phyloP scores from a whole-genome alignment of 2,797 vertebrate genomes.

The Gallinago solitaria region DNA sequence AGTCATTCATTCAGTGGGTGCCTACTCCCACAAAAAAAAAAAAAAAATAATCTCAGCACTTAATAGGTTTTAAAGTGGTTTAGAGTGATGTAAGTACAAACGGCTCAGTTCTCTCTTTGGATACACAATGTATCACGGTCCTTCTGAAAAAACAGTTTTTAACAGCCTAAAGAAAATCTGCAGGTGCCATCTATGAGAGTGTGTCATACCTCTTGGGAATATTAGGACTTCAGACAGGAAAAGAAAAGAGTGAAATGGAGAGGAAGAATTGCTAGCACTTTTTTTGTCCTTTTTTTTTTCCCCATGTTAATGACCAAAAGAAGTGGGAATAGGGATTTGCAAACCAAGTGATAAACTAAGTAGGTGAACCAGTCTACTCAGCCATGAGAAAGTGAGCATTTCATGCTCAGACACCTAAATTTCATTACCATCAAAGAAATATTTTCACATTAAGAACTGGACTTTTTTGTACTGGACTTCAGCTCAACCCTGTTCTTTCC shows the following conservation, averaged over 20 bases:
- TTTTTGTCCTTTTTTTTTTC: background rate
- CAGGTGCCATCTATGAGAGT: background rate
- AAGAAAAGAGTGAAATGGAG: background rate
- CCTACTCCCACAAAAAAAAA: background rate
- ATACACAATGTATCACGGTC: background rate
- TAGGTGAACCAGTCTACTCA: background rate
- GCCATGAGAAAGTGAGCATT: background rate
- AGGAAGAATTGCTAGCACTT: background rate
- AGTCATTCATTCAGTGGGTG: background rate
- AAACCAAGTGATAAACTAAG: background rate
- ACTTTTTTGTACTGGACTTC: background rate
- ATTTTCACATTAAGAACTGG: background rate
- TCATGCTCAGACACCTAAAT: background rate
- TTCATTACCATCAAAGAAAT: slow-evolving; percentile 3
- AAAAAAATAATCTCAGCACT: background rate
- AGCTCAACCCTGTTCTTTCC: background rate
- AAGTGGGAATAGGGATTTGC: background rate
- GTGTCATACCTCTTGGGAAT: background rate
- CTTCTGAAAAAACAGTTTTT: background rate
- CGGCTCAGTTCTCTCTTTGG: background rate
- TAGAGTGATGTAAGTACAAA: background rate
- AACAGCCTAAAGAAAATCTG: background rate
- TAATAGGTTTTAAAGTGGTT: background rate
- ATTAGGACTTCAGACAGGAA: background rate
- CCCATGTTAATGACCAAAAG: background rate